Percentiles rank a stretch among this genome's conserved stretches.
phyloP scores from a whole-genome alignment of 2,113 vertebrate genomes.

The Marmota flaviventris region DNA sequence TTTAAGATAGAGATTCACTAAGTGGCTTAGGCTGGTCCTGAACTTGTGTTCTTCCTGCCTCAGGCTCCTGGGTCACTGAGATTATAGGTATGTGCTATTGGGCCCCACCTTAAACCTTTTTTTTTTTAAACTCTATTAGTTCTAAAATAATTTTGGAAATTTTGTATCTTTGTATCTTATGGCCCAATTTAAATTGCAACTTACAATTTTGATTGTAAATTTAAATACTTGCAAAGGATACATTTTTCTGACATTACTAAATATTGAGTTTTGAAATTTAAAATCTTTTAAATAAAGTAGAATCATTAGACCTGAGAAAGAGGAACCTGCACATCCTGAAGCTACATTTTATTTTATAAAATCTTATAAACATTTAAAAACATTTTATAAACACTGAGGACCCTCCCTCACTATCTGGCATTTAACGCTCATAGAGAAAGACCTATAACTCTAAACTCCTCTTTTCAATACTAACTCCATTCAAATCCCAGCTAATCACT shows the following conservation, averaged over 20 bases:
- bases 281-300: not conserved
- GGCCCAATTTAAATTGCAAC: not conserved
- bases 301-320: not conserved
- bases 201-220: not conserved
- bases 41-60: not conserved
- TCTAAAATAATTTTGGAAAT: slow-evolving; percentile 10
- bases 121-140: not conserved
- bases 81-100: not conserved
- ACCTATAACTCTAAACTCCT: not conserved
- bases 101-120: not conserved
- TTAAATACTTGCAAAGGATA: not conserved
- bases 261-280: not conserved
- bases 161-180: not conserved
- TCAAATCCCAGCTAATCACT: not conserved
- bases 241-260: not conserved
- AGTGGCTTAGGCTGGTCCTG: not conserved
- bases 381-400: not conserved
- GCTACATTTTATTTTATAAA: not conserved
- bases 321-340: not conserved
- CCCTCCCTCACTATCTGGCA: not conserved
- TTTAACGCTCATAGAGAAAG: not conserved
- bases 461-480: not conserved
- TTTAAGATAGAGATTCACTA: not conserved
- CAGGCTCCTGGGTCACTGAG: not conserved
- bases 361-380: not conserved